Conservation (phyloP, 2,113 vertebrate species). For the Apteryx owenii region DNA sequence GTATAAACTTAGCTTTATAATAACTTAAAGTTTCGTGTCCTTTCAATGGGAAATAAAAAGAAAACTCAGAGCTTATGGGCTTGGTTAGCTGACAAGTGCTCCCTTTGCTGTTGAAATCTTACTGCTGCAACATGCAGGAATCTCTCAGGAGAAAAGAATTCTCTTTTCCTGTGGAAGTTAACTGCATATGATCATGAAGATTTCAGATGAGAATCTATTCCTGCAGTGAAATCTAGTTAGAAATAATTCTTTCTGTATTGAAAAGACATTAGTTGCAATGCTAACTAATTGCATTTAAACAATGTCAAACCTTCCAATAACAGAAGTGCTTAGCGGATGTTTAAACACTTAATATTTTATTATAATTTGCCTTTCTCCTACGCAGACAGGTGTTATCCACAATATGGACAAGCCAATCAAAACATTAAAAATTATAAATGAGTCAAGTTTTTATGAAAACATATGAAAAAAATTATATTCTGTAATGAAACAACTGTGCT, state of each 20-base stretch:
- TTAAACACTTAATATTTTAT: not conserved
- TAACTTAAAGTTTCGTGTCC: not conserved
- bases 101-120: not conserved
- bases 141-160: rapidly evolving
- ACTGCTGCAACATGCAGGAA: not conserved
- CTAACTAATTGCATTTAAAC: not conserved
- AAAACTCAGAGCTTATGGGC: not conserved
- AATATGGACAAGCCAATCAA: not conserved
- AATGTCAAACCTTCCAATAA: not conserved
- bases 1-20: not conserved
- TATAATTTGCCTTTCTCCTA: not conserved
- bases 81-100: not conserved
- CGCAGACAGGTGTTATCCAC: not conserved
- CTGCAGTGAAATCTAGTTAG: not conserved
- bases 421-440: not conserved
- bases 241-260: not conserved
- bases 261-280: not conserved
- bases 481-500: not conserved
- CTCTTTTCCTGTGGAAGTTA: not conserved
- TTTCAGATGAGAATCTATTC: not conserved
- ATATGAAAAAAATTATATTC: not conserved
- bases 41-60: slow-evolving; percentile 22
- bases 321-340: not conserved
- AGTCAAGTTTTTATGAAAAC: not conserved
- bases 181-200: not conserved